Conservation (phyloP, 2,888 invertebrate genomes). For the Ennomos quercinarius region DNA sequence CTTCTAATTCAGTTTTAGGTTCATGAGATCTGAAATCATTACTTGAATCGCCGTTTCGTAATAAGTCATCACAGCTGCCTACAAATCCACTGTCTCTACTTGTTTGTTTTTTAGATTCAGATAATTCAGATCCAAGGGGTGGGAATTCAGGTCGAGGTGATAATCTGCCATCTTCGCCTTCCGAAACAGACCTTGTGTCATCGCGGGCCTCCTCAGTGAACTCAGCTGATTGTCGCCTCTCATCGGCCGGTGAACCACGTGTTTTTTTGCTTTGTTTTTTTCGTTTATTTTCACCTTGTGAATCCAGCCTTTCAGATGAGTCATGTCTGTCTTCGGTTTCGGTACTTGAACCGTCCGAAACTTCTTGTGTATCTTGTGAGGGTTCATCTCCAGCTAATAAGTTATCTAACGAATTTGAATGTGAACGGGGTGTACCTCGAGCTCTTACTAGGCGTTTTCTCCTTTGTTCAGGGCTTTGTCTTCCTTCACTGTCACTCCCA, state of each 20-base stretch:
- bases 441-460: constrained; percentile 92
- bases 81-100: constrained; percentile 95
- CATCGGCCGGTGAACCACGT: constrained; percentile 86
- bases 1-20: constrained; percentile 84
- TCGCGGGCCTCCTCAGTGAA: constrained; percentile 86
- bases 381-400: constrained; percentile 88
- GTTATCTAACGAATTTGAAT: constrained; percentile 93
- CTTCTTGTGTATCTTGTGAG: constrained; percentile 82
- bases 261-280: constrained; percentile 92
- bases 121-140: constrained; percentile 83
- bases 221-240: constrained; percentile 87
- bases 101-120: constrained; percentile 90
- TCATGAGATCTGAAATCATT: constrained; percentile 83
- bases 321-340: constrained; percentile 89
- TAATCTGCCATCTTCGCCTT: constrained; percentile 88
- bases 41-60: constrained; percentile 87
- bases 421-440: constrained; percentile 92
- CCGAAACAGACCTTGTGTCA: constrained; percentile 85
- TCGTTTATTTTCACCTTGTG: constrained; percentile 92
- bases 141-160: constrained; percentile 89
- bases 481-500: constrained; percentile 95
- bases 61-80: constrained; percentile 94
- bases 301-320: constrained; percentile 89
- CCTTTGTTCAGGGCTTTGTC: constrained; percentile 94
- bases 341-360: constrained; percentile 91